These are phyloP conservation scores for Cheilosia pagana DNA, from an alignment of 2,888 invertebrate genomes.

Conservation along the genomic window DNA sequence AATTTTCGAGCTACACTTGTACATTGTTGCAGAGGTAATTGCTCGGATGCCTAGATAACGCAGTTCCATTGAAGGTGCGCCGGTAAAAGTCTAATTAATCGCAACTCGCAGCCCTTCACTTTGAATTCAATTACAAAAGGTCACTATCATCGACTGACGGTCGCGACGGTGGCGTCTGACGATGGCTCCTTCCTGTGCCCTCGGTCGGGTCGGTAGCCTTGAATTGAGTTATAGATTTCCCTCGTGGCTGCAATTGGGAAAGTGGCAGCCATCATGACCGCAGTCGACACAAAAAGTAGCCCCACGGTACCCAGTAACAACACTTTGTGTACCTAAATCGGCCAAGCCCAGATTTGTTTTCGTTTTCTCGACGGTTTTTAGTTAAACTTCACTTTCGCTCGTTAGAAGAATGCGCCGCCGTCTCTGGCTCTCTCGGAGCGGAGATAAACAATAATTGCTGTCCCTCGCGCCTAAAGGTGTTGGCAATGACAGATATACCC, in stretches of 20 bases:
- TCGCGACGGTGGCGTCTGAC: neutral
- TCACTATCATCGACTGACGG: conserved; percentile 14
- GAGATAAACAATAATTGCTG: conserved; percentile 37
- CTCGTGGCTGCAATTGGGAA: conserved; percentile 12
- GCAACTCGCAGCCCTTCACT: conserved; percentile 18
- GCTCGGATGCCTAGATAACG: conserved; percentile 31
- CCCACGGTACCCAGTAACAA: neutral
- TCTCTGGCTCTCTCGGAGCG: conserved; percentile 8
- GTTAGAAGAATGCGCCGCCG: conserved; percentile 58
- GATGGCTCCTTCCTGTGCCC: too few species aligned
- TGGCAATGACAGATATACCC: conserved; percentile 46
- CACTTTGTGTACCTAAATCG: conserved; percentile 42
- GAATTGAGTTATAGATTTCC: conserved; percentile 11
- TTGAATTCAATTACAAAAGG: conserved; percentile 15
- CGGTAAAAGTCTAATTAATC: conserved; percentile 18
- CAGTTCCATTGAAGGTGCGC: conserved; percentile 14
- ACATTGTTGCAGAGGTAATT: conserved; percentile 26
- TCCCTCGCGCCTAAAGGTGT: conserved; percentile 46
- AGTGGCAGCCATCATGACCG: conserved; percentile 12
- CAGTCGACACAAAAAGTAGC: conserved; percentile 8
- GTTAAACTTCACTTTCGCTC: conserved; percentile 66
- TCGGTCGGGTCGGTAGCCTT: too few species aligned
- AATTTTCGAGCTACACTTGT: conserved; percentile 1
- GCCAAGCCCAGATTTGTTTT: conserved; percentile 64
- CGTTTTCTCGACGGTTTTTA: conserved; percentile 19